Conservation (phyloP, 2,113 vertebrate species). For the Jaculus jaculus region DNA sequence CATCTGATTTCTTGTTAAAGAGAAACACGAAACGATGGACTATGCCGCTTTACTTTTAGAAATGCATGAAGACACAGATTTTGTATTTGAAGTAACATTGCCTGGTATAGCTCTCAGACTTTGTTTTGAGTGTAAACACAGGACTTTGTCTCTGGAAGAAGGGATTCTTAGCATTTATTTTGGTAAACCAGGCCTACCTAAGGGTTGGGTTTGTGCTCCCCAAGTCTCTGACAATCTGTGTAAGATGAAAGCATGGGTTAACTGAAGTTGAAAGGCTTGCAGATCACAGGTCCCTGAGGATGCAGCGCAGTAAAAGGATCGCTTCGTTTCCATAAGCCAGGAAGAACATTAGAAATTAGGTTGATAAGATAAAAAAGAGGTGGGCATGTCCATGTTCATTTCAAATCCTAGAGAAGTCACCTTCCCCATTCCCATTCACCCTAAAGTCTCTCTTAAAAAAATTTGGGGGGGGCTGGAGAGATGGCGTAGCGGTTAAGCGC, state of each 20-base stretch:
- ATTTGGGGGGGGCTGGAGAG: too few species aligned
- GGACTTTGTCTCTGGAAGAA: not conserved
- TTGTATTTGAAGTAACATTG: not conserved
- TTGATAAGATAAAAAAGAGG: not conserved
- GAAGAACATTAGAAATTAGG: not conserved
- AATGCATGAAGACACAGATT: not conserved
- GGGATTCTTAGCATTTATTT: not conserved
- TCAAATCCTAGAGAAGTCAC: slow-evolving; percentile 20
- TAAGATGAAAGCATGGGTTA: not conserved
- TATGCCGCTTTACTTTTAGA: not conserved
- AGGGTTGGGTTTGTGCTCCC: not conserved
- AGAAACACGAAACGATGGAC: not conserved
- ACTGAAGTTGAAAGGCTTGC: not conserved
- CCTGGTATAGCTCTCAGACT: not conserved
- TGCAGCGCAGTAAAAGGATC: not conserved
- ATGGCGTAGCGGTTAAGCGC: too few species aligned
- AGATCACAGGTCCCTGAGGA: not conserved
- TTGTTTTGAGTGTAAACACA: not conserved
- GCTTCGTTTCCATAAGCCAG: not conserved
- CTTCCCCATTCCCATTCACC: not conserved
- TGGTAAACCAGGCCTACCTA: not conserved
- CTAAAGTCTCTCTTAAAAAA: too few species aligned
- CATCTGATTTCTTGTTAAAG: not conserved
- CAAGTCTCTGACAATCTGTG: not conserved
- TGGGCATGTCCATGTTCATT: slow-evolving; percentile 14